Conservation (phyloP, 1,140 invertebrate species). For the Drosophila asahinai region DNA sequence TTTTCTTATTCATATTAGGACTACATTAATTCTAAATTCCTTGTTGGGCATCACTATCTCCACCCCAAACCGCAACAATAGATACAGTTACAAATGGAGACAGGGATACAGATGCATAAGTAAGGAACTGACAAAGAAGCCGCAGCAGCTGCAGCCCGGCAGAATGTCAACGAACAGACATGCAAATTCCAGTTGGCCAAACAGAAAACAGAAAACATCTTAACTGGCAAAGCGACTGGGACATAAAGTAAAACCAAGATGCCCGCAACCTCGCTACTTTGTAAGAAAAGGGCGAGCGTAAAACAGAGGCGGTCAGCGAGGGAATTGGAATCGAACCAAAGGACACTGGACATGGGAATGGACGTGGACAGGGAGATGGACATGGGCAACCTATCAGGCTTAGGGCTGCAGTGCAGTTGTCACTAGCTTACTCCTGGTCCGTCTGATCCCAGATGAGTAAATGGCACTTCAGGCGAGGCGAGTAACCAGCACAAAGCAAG, state of each 20-base stretch:
- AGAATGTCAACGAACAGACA: constrained; percentile 53
- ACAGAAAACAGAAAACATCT: constrained; percentile 36
- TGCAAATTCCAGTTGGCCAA: constrained; percentile 41
- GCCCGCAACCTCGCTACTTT: constrained; percentile 36
- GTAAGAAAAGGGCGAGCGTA: constrained; percentile 12
- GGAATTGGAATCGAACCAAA: constrained; percentile 30
- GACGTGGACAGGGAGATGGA: neutral
- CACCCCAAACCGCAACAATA: constrained; percentile 32
- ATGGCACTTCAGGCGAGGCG: constrained; percentile 32
- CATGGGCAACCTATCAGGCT: constrained; percentile 11
- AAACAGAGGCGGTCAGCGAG: constrained; percentile 1
- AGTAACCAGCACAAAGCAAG: constrained; percentile 40
- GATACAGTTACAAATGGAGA: constrained; percentile 23
- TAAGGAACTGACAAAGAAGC: constrained; percentile 54
- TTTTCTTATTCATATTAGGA: no score
- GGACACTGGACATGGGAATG: constrained; percentile 6
- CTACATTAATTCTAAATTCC: no score
- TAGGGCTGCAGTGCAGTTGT: constrained; percentile 7
- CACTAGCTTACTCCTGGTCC: constrained; percentile 13
- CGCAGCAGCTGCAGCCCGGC: constrained; percentile 34
- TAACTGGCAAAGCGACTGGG: constrained; percentile 10
- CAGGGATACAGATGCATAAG: constrained; percentile 42
- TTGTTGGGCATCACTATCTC: neutral
- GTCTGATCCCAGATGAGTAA: constrained; percentile 43
- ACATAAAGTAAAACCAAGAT: constrained; percentile 33